A percentile compares a stretch with the other conserved stretches of the same genome.
These are phyloP conservation scores for Cabera pusaria DNA, from an alignment of 2,888 invertebrate species.

Conservation along the genomic window DNA sequence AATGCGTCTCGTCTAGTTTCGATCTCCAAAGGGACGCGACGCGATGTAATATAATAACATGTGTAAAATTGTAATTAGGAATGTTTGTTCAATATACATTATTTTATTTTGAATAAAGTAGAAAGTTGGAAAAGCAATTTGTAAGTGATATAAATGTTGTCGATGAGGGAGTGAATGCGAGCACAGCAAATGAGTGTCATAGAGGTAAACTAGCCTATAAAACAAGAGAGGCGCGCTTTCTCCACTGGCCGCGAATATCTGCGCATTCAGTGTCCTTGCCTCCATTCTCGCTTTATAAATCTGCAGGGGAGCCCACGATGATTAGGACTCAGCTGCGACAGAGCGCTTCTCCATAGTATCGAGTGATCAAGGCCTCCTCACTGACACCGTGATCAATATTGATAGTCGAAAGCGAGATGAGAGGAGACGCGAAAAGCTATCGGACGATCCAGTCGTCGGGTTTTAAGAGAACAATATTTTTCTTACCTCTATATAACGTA, in stretches of 20 bases:
- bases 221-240: neutral
- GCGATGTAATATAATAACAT: constrained; percentile 41
- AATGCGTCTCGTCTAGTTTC: constrained; percentile 37
- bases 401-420: neutral
- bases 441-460: constrained; percentile 30
- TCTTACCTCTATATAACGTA: constrained; percentile 28
- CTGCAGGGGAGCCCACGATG: too few species aligned
- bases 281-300: too few species aligned
- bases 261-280: too few species aligned
- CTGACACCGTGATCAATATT: constrained; percentile 4
- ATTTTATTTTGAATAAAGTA: constrained; percentile 44
- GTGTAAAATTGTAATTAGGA: constrained; percentile 40
- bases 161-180: constrained; percentile 15
- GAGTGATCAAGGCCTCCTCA: neutral
- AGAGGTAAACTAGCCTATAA: too few species aligned
- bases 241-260: too few species aligned
- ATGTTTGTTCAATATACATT: constrained; percentile 44
- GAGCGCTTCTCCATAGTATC: neutral
- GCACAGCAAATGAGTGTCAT: neutral
- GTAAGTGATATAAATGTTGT: constrained; percentile 42
- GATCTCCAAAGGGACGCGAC: constrained; percentile 33
- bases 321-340: too few species aligned
- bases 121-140: constrained; percentile 41
- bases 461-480: constrained; percentile 38
- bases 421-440: constrained; percentile 9